phyloP scores from a whole-genome alignment of 2,797 vertebrate genomes.

The Danio albolineatus region DNA sequence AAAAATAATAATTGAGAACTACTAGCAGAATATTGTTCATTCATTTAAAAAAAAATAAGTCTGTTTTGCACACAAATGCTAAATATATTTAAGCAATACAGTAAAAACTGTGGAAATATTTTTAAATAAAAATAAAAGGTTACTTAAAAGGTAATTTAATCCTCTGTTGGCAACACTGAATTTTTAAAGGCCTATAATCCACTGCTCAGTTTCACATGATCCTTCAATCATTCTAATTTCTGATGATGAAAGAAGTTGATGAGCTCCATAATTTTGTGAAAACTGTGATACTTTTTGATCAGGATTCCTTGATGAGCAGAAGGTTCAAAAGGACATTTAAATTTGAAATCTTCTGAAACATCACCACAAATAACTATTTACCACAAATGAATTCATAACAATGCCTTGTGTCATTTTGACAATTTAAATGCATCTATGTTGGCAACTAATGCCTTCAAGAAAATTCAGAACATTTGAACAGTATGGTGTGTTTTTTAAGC shows the following conservation, averaged over 20 bases:
- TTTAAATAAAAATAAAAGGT: background rate
- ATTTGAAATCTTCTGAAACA: too few relatives aligned
- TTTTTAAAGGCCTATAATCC: background rate
- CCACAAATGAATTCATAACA: too few relatives aligned
- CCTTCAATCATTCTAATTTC: background rate
- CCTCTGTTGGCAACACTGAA: background rate
- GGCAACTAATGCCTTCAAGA: background rate
- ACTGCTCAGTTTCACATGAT: background rate
- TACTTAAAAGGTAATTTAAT: background rate
- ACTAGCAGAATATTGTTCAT: background rate
- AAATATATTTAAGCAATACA: too few relatives aligned
- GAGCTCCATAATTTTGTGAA: background rate
- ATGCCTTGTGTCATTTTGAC: background rate
- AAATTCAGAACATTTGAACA: background rate
- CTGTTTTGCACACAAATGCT: too few relatives aligned
- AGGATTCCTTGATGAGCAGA: background rate
- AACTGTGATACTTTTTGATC: background rate
- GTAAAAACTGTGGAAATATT: background rate
- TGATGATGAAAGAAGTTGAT: background rate
- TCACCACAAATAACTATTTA: too few relatives aligned
- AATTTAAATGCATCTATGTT: background rate
- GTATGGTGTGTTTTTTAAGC: background rate
- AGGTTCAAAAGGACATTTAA: background rate
- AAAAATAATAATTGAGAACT: too few relatives aligned
- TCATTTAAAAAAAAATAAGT: background rate